phyloP scores from a whole-genome alignment of 2,888 invertebrate species.

The Cenopis cana region DNA sequence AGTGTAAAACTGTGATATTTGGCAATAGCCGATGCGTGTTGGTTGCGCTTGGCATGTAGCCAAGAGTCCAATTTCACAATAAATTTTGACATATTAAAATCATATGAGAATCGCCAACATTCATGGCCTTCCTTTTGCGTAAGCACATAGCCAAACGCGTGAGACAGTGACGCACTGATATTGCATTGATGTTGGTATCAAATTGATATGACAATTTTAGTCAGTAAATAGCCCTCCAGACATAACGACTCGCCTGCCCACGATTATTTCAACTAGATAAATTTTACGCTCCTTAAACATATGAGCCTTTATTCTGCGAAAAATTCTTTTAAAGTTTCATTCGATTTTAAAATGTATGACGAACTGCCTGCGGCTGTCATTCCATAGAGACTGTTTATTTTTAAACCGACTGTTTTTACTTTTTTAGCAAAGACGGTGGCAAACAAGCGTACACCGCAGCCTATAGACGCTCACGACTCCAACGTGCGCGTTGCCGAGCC shows the following conservation, averaged over 20 bases:
- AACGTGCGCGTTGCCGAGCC: no score
- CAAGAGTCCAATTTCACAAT: constrained; percentile 44
- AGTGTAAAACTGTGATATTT: constrained; percentile 51
- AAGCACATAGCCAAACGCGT: background rate
- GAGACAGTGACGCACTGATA: background rate
- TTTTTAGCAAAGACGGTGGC: no score
- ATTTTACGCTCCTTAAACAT: constrained; percentile 57
- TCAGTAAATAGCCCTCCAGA: constrained; percentile 49
- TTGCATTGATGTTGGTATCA: background rate
- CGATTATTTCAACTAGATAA: constrained; percentile 78
- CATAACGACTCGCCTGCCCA: constrained; percentile 64
- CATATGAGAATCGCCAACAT: background rate
- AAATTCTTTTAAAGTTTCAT: background rate
- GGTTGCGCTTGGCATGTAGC: constrained; percentile 66
- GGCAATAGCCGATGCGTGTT: constrained; percentile 55
- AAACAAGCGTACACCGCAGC: no score
- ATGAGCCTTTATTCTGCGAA: background rate
- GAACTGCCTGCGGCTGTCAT: background rate
- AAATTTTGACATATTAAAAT: background rate
- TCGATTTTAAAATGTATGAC: background rate
- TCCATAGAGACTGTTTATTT: no score
- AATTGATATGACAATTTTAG: background rate
- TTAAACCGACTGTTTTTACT: no score
- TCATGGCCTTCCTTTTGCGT: constrained; percentile 1
- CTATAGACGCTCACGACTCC: no score